Percentiles rank a stretch among this genome's conserved stretches.
Evolutionary conservation across 2,113 vertebrate genomes (phyloP).

Genomic region (Prolemur simus): DNA sequence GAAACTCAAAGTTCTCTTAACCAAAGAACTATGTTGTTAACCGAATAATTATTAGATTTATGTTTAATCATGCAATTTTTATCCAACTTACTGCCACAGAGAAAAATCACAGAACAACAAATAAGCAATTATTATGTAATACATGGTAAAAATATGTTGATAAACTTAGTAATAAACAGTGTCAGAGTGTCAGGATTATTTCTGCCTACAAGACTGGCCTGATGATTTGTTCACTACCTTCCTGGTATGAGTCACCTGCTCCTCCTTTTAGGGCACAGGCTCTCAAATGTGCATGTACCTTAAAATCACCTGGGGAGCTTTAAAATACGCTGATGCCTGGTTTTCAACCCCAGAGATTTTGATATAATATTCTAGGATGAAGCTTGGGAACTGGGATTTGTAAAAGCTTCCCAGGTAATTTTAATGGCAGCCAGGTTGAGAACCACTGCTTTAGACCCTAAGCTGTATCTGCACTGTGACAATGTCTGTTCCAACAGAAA

Average conservation of each 20-base stretch:
- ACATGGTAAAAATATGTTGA: background rate
- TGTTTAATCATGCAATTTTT: background rate
- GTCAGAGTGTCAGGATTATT: background rate
- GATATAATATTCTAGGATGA: background rate
- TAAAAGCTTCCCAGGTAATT: background rate
- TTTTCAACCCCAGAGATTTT: background rate
- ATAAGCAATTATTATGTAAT: background rate
- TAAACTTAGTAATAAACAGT: background rate
- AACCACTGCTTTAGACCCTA: background rate
- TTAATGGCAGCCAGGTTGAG: background rate
- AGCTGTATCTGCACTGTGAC: background rate
- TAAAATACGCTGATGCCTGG: background rate
- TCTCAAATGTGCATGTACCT: background rate
- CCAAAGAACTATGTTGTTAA: background rate
- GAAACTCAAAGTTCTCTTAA: background rate
- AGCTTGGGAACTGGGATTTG: background rate
- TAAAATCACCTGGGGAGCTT: background rate
- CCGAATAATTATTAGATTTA: background rate
- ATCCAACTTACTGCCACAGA: background rate
- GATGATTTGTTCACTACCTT: background rate
- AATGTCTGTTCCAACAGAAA: background rate
- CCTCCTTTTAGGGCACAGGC: background rate
- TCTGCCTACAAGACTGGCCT: background rate
- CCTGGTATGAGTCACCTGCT: background rate
- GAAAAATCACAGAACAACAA: background rate